Evolutionary conservation across 2,113 vertebrate species (phyloP).

Genomic region (Mirounga angustirostris): DNA sequence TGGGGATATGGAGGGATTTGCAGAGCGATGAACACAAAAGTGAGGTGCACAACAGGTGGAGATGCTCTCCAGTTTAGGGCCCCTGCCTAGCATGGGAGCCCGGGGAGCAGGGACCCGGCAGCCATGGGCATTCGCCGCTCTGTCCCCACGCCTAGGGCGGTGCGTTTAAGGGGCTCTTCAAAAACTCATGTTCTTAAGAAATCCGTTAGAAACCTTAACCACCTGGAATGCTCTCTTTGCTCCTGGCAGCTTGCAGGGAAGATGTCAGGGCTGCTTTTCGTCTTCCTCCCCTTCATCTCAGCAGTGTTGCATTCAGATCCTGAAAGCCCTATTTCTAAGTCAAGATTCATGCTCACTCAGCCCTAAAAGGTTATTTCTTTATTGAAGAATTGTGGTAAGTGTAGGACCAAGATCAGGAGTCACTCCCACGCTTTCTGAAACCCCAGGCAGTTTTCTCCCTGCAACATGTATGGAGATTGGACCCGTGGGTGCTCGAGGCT

Average conservation of each 20-base stretch:
- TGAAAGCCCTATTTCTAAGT: not conserved
- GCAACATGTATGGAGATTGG: not conserved
- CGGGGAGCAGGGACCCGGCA: too few relatives aligned
- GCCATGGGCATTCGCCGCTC: fast-evolving
- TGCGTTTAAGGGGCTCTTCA: too few relatives aligned
- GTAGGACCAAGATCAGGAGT: not conserved
- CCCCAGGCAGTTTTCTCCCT: not conserved
- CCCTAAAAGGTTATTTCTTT: not conserved
- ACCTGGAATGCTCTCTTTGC: too few relatives aligned
- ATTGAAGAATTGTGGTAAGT: not conserved
- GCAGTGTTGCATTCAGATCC: not conserved
- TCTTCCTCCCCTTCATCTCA: not conserved
- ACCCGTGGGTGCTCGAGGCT: not conserved
- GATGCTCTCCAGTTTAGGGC: too few relatives aligned
- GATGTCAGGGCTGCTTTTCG: fast-evolving
- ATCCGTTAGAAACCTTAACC: not conserved
- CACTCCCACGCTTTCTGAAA: not conserved
- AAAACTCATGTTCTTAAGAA: too few relatives aligned
- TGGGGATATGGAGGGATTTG: too few relatives aligned
- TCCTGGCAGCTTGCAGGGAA: not conserved
- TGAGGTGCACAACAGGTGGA: fast-evolving
- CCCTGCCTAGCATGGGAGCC: not conserved
- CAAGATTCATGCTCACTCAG: too few relatives aligned
- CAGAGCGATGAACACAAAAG: not conserved
- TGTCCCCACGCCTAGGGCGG: fast-evolving